Evolutionary conservation across 2,113 vertebrate genomes (phyloP).

Genomic region (Drymodes brunneopygia): DNA sequence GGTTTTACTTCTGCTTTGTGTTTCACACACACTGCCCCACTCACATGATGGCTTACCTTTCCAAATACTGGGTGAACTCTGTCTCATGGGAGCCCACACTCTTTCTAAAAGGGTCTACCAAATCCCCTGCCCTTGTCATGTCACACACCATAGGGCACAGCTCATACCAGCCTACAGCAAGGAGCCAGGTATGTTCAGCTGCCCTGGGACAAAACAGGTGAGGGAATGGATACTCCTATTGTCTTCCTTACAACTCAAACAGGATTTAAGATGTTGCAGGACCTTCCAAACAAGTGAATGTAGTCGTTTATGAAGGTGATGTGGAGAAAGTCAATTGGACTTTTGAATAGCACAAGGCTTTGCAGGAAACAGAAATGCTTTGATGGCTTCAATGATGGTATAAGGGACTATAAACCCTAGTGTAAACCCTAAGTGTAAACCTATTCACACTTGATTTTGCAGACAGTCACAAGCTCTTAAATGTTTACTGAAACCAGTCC

Average conservation of each 20-base stretch:
- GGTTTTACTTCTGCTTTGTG: neutral
- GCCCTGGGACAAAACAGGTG: neutral
- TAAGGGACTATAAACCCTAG: neutral
- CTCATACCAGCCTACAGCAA: neutral
- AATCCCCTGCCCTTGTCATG: neutral
- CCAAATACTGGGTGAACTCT: neutral
- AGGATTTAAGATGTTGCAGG: neutral
- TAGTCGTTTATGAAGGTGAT: neutral
- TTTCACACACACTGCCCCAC: neutral
- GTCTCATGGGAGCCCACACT: neutral
- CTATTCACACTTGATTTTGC: neutral
- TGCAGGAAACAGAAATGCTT: neutral
- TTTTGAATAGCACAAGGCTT: neutral
- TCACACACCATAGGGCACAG: neutral
- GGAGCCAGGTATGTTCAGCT: neutral
- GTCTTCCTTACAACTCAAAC: neutral
- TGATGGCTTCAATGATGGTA: neutral
- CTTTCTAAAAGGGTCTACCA: neutral
- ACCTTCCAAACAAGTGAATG: neutral
- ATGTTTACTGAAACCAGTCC: neutral
- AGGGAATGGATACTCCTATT: neutral
- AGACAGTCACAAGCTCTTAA: neutral
- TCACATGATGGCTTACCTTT: neutral
- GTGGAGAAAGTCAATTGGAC: neutral
- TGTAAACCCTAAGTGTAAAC: too few relatives aligned